Base-by-base conservation (phyloP, 2,888 invertebrate species). In the Meiosimyza decipiens region DNA sequence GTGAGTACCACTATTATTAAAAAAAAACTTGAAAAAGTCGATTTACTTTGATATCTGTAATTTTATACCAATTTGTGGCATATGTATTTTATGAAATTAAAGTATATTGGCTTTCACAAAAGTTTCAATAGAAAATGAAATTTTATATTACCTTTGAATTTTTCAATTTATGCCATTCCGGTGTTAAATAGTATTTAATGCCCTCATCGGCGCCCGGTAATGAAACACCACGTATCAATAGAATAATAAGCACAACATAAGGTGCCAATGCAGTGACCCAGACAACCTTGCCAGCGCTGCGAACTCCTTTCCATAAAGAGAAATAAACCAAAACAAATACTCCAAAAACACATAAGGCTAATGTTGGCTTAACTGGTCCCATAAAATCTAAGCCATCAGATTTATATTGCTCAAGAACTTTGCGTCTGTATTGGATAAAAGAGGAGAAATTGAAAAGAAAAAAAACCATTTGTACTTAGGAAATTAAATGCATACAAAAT, bases 211-310 rank as follows among this genome's bases (percentile, higher is more conserved):
- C 94, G 11, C 96, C 96, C 1, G 95, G 95, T 68, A 97, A 88
- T 0, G 95, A 94, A 12, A 95, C 93, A 11, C 96, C 96, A 71
- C 95, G 90, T 40, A 92, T 90, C 68, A 97, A 88, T 40, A 98
- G 90, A 77, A 97, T 96, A 77, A 97, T 89, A 57, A 98, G 90
- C 50, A 98, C 96, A 40, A 94, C 91, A 85, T 98, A 98, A 0
- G 98, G 98, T 52, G 96, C 94, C 74, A 97, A 88, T 3, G 98
- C 98, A 28, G 98, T 98, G 74, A 98, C 92, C 97, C 97, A 98
- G 69, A 97, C 97, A 74, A 95, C 97, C 92, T 98, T 98, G 79
- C 98, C 98, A 62, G 97, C 93, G 84, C 95, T 95, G 76, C 93
- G 90, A 6, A 95, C 95, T 7, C 98, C 98, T 88, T 98, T 98